phyloP scores from a whole-genome alignment of 35 echinoderm and acorn worm species.

The Stichopus chloronotus region DNA sequence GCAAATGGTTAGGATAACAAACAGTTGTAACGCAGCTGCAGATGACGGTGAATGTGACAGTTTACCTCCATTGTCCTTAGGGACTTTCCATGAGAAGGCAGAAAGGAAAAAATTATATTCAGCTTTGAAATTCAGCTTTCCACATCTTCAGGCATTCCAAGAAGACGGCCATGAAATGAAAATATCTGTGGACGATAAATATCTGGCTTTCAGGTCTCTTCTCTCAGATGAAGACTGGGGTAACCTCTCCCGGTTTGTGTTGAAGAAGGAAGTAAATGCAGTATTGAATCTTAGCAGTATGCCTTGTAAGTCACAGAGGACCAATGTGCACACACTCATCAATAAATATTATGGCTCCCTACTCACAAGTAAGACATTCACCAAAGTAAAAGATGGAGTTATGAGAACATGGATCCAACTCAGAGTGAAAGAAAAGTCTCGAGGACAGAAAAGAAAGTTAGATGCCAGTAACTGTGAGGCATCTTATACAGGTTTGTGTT shows the following conservation, averaged over 20 bases:
- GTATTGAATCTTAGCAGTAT: slow-evolving; percentile 33
- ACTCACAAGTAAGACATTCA: slow-evolving; percentile 86
- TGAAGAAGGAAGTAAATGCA: slow-evolving; percentile 22
- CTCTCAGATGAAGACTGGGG: slow-evolving; percentile 34
- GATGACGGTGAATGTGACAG: not conserved
- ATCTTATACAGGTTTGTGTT: not conserved
- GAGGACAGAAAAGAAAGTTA: slow-evolving; percentile 54
- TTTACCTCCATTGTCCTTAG: slow-evolving; percentile 43
- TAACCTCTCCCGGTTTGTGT: slow-evolving; percentile 63
- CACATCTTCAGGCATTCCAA: slow-evolving; percentile 65
- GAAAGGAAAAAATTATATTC: slow-evolving; percentile 64
- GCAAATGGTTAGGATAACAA: not conserved
- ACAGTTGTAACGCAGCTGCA: not conserved
- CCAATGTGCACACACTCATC: slow-evolving; percentile 70
- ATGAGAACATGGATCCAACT: not conserved
- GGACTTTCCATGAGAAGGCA: slow-evolving; percentile 60
- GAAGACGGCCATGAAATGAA: slow-evolving; percentile 33
- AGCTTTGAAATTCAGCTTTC: slow-evolving; percentile 61
- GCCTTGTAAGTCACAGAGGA: slow-evolving; percentile 66
- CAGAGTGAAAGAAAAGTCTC: slow-evolving; percentile 50
- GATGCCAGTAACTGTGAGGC: not conserved
- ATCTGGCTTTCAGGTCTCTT: slow-evolving; percentile 50
- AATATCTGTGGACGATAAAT: slow-evolving; percentile 42
- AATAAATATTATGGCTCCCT: slow-evolving; percentile 80
- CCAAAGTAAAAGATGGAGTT: not conserved